Percentiles rank a stretch among this genome's conserved stretches.
phyloP scores from a whole-genome alignment of 1,140 invertebrate genomes.

The Monochamus saltuarius region DNA sequence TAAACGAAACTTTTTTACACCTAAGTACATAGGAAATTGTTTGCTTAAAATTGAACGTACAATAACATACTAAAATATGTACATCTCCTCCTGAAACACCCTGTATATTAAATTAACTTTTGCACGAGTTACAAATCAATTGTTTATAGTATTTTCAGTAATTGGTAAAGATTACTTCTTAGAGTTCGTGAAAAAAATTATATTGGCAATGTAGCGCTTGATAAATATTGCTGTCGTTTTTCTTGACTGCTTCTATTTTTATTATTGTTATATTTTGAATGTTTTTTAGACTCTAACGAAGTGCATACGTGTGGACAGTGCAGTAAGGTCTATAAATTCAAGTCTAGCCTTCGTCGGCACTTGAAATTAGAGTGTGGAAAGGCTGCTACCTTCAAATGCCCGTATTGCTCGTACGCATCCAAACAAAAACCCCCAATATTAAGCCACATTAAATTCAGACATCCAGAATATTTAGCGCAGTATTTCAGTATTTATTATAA shows the following conservation, averaged over 20 bases:
- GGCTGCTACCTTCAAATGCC: slow-evolving; percentile 20
- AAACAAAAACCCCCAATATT: slow-evolving; percentile 23
- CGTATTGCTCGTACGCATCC: slow-evolving; percentile 16
- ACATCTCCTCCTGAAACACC: too few species aligned
- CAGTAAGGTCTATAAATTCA: slow-evolving; percentile 23
- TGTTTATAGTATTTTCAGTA: too few species aligned
- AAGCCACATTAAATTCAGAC: slow-evolving; percentile 15
- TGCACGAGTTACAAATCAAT: too few species aligned
- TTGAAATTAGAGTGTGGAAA: slow-evolving; percentile 28
- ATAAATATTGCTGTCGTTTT: neutral
- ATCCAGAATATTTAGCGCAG: neutral
- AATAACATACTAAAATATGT: too few species aligned
- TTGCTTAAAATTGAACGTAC: too few species aligned
- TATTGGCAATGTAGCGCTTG: neutral
- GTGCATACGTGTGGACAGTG: slow-evolving; percentile 26
- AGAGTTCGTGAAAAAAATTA: neutral
- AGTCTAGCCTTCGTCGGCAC: slow-evolving; percentile 21
- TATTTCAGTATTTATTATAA: too few species aligned
- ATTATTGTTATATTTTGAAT: neutral
- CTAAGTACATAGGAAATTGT: too few species aligned
- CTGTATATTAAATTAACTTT: too few species aligned
- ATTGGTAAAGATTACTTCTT: too few species aligned
- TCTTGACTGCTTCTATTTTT: slow-evolving; percentile 1
- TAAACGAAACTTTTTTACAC: too few species aligned
- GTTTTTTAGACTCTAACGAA: slow-evolving; percentile 9